Conservation (phyloP, 2,888 invertebrate species). For the Hedychridium roseum region DNA sequence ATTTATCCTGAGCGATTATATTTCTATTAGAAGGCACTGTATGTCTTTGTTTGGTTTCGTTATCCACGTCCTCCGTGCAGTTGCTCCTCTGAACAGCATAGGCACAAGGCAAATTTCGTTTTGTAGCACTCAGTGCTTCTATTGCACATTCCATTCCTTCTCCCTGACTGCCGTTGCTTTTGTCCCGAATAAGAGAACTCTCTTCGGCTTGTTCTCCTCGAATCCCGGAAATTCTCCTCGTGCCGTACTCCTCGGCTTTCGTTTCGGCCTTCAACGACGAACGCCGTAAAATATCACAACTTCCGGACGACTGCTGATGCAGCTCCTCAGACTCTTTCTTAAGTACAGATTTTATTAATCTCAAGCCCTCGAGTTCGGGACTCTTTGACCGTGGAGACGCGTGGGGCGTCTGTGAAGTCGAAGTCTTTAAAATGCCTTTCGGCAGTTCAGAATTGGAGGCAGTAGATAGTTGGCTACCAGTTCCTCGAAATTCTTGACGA, state of each 20-base stretch:
- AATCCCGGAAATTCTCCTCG: too few species aligned
- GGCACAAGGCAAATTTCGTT: constrained; percentile 15
- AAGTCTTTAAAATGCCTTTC: constrained; percentile 42
- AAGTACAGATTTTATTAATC: constrained; percentile 42
- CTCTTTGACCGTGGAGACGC: constrained; percentile 21
- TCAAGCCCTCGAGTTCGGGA: constrained; percentile 33
- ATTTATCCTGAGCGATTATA: constrained; percentile 20
- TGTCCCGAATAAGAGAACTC: not conserved
- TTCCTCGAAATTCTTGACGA: constrained; percentile 8
- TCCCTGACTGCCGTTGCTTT: constrained; percentile 9
- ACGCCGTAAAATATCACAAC: constrained; percentile 23
- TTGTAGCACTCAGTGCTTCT: constrained; percentile 8
- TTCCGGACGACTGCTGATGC: constrained; percentile 14
- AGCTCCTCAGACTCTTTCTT: constrained; percentile 40
- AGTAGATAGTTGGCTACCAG: not conserved
- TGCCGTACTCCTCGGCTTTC: too few species aligned
- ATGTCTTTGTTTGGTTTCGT: constrained; percentile 21
- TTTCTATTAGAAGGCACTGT: constrained; percentile 24
- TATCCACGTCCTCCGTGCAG: constrained; percentile 16
- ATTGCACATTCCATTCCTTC: constrained; percentile 7
- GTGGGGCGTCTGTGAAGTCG: constrained; percentile 15
- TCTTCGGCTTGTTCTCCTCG: too few species aligned
- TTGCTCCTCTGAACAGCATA: constrained; percentile 4
- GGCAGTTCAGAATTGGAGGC: constrained; percentile 23
- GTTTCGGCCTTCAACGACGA: constrained; percentile 31